Percentiles rank a stretch among this genome's conserved stretches.
phyloP scores from a whole-genome alignment of 2,797 vertebrate species.

The Enteromius treurensis region DNA sequence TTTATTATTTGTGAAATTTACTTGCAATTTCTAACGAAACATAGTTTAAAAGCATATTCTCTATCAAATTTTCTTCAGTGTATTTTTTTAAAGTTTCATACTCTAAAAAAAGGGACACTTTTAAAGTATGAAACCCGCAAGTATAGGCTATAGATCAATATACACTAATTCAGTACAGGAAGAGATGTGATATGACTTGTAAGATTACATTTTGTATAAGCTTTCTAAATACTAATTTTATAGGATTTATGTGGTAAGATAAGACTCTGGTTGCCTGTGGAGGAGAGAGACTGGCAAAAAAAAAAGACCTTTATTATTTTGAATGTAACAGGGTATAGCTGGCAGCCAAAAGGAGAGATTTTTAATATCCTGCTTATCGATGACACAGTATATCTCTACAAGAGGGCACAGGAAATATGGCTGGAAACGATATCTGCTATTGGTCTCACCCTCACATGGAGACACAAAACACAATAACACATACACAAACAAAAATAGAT shows the following conservation, averaged over 20 bases:
- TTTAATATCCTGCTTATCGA: slow-evolving; percentile 61
- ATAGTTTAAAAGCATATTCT: not conserved
- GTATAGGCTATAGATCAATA: not conserved
- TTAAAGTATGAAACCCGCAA: not conserved
- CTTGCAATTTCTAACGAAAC: not conserved
- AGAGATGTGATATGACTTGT: not conserved
- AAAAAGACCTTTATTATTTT: slow-evolving; percentile 40
- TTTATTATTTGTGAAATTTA: not conserved
- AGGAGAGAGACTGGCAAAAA: slow-evolving; percentile 7
- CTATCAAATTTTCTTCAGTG: not conserved
- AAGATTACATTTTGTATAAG: slow-evolving; percentile 1
- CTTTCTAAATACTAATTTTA: slow-evolving; percentile 7
- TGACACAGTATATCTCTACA: slow-evolving; percentile 41
- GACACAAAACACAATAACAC: slow-evolving; percentile 15
- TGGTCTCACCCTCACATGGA: slow-evolving; percentile 20
- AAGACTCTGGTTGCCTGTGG: not conserved
- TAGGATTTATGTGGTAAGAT: not conserved
- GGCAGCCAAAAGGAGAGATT: slow-evolving; percentile 37
- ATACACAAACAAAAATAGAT: slow-evolving; percentile 34
- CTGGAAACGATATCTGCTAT: slow-evolving; percentile 47
- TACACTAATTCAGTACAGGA: not conserved
- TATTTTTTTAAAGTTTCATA: not conserved
- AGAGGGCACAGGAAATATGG: slow-evolving; percentile 55
- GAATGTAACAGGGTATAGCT: slow-evolving; percentile 12
- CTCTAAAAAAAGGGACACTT: too few species aligned